Percentiles rank a stretch among this genome's conserved stretches.
Evolutionary conservation across 2,797 vertebrate genomes (phyloP).

Genomic region (Alectoris magna): DNA sequence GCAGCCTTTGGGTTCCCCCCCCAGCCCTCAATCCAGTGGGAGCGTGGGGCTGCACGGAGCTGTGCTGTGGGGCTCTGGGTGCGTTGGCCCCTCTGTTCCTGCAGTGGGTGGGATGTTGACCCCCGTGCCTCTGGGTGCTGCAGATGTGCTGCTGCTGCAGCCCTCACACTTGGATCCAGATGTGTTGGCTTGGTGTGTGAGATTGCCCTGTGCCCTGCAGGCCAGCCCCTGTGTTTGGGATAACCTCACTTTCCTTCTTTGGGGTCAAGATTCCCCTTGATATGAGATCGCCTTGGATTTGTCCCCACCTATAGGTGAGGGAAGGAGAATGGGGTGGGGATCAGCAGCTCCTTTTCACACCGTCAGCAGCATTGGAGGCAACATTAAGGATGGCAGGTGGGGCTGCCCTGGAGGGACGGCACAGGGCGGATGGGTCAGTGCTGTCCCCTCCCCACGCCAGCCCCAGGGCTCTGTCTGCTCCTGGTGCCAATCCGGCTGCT

Average conservation of each 20-base stretch:
- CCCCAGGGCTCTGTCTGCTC: not conserved
- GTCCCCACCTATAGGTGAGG: not conserved
- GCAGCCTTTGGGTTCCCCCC: not conserved
- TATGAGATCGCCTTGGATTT: not conserved
- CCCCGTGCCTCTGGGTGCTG: not conserved
- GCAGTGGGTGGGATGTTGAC: rapidly evolving
- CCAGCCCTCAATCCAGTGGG: no score
- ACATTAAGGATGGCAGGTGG: not conserved
- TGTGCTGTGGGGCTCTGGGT: rapidly evolving
- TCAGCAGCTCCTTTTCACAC: not conserved
- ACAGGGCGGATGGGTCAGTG: not conserved
- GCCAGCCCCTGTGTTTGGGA: no score
- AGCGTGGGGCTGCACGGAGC: rapidly evolving
- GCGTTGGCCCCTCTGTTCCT: not conserved
- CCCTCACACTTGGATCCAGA: no score
- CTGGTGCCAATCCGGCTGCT: not conserved
- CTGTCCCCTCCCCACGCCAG: not conserved
- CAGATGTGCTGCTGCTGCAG: not conserved
- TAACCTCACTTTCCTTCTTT: not conserved
- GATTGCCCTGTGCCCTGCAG: no score
- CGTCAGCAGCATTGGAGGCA: not conserved
- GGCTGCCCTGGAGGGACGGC: not conserved
- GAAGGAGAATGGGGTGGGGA: not conserved
- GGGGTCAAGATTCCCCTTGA: not conserved
- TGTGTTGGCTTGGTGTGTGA: no score